Base-by-base conservation (phyloP, 2,113 vertebrate genomes). In the Ptychochromis oligacanthus region DNA sequence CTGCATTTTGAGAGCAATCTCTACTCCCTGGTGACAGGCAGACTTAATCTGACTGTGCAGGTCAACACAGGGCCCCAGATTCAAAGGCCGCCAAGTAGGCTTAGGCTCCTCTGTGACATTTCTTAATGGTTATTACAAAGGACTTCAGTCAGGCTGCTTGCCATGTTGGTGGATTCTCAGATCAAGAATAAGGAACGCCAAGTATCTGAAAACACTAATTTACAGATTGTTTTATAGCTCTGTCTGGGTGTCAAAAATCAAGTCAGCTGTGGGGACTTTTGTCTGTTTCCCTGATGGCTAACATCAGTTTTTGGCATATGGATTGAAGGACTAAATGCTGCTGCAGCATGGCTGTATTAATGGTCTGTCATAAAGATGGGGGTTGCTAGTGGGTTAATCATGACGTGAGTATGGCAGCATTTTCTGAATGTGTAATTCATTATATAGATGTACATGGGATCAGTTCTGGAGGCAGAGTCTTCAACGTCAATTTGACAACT, bases 31-130 rank as follows among this genome's bases (percentile, higher is more conserved):
- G 81, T 80, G 82, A 40, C 75, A 80, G 80, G 54, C 62, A 78
- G 83, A 84, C 80, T 85, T 88, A 67, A 87, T 89, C 84, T 87
- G 61, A 87, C 79, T 57, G 75, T 79, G 87, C 75, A 86, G 88
- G 91, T 91, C 90, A 94, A 58, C 80, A 64, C 40, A 52, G 75
- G 83, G 87, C 84, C 84, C 79, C 83, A 77, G 54, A 87, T 87
- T 85, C 46, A 46, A 74, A 88, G 65, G 55, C 77, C 87, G 88
- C 80, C 85, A 90, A 88, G 86, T 46, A 60, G 86, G 80, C 46
- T 81, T 74, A 76, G 88, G 65, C 83, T 88, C 55, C 67, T 64
- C 43, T 1, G 38, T 86, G 87, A 84, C 80, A 84, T 90, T 78
- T 87, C 58, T 77, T 85, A 78, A 89, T 83, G 87, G 75, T 88